Base-by-base conservation (phyloP, 2,888 invertebrate genomes). In the Onchidella celtica region DNA sequence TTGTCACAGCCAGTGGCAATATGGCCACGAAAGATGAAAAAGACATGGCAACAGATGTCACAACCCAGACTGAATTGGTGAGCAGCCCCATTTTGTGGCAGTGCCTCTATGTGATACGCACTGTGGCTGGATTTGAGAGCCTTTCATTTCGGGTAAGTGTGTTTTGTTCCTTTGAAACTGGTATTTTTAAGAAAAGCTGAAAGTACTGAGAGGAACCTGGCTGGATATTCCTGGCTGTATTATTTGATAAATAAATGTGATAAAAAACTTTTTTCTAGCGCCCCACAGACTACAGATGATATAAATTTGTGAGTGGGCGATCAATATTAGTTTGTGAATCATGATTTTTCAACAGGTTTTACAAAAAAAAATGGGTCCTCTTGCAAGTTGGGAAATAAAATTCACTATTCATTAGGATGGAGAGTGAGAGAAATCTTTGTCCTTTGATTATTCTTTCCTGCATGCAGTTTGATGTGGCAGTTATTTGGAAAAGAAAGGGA, bases 71-170 rank as follows among this genome's bases (percentile, higher is more conserved):
- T 27, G 79, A 79, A 17, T 32, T 57, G 14, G 66, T 74, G 1
- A 24, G 36, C 40, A 80, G 80, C 24, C 57, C 72, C 14, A 57
- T 80, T 66, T 24, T 80, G 36, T 59, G 66, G 57, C 65, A 73
- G 66, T 80, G 80, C 40, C 74, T 80, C 6, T 72, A 57, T 68
- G 74, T 80, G 29, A 74, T 80, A 17, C 36, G 27, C 14, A 74
- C 72, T 2, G 59, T 32, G 14, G 14, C 78, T 27, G 80, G 74
- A 29, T 80, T 80, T 32, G 3, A n/a, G 29, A 74, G 68, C 36
- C 40, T 80, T n/a, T 11, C 73, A 2, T 80, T 61, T 38, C 47
- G 80, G 74, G 80, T 80, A 77, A 6, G 73, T 11, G 47, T 11
- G 9, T 47, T 2, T 57, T 72, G 14, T 14, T 24, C 24, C 9